phyloP scores from a whole-genome alignment of 2,113 vertebrate genomes.

The Calidris pugnax region DNA sequence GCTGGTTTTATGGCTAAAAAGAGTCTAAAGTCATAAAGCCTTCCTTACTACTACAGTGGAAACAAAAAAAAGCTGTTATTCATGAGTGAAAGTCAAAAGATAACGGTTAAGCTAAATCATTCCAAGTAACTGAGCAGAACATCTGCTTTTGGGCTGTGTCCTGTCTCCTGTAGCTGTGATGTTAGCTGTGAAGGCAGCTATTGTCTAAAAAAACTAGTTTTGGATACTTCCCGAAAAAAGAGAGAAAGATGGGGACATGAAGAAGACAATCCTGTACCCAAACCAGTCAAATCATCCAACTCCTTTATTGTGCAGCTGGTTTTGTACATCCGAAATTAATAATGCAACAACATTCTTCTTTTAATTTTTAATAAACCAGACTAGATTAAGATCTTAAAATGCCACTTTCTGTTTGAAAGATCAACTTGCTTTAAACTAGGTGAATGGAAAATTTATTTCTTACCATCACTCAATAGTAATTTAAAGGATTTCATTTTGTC shows the following conservation, averaged over 20 bases:
- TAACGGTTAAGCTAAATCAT: neutral
- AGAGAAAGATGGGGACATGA: neutral
- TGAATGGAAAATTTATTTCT: neutral
- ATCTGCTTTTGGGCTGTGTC: neutral
- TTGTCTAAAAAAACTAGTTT: neutral
- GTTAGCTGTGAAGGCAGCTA: neutral
- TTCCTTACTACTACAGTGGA: neutral
- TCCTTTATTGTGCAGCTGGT: neutral
- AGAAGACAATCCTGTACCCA: neutral
- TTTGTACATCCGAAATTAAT: neutral
- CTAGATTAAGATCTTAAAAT: neutral
- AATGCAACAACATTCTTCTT: neutral
- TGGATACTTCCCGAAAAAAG: neutral
- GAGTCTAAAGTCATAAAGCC: neutral
- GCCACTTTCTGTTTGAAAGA: neutral
- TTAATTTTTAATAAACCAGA: neutral
- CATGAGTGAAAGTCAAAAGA: neutral
- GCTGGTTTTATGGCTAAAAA: neutral
- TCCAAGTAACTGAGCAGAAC: neutral
- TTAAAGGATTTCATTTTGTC: neutral
- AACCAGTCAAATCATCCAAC: neutral
- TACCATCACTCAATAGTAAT: neutral
- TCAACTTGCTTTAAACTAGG: neutral
- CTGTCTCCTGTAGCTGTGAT: neutral
- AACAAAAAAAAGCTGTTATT: neutral